A percentile compares a stretch with the other conserved stretches of the same genome.
Evolutionary conservation across 2,797 vertebrate species (phyloP).

Genomic region (Tragopan temminckii): DNA sequence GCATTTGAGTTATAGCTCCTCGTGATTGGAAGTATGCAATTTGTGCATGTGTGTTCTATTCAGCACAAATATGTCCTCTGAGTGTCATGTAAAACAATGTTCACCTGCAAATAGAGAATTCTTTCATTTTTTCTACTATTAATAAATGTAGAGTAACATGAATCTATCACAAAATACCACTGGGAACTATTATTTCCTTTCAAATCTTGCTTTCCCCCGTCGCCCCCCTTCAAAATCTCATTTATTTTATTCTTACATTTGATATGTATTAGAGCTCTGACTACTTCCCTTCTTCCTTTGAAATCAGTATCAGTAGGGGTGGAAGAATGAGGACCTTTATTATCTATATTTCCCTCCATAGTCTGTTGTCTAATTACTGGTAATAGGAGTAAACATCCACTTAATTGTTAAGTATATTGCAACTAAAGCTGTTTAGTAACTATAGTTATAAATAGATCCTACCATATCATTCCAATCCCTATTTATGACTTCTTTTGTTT

Average conservation of each 20-base stretch:
- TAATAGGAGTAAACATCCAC: constrained; percentile 3
- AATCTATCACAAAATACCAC: not conserved
- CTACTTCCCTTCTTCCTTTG: not conserved
- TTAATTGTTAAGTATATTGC: constrained; percentile 27
- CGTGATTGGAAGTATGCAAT: not conserved
- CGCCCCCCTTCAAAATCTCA: not conserved
- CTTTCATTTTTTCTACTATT: not conserved
- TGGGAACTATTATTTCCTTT: not conserved
- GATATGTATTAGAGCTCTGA: not conserved
- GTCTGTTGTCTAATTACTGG: constrained; percentile 21
- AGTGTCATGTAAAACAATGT: not conserved
- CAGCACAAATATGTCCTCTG: not conserved
- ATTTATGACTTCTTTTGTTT: constrained; percentile 28
- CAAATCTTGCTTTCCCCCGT: not conserved
- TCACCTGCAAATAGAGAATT: not conserved
- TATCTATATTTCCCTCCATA: constrained; percentile 9
- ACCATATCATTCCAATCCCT: not conserved
- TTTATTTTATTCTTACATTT: not conserved
- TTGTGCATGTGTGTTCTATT: not conserved
- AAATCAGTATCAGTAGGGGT: not conserved
- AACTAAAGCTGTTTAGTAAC: not conserved
- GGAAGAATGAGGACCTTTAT: constrained; percentile 1
- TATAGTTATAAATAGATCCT: constrained; percentile 22
- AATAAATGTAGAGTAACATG: not conserved
- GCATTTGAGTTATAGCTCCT: not conserved